Percentiles rank a stretch among this genome's conserved stretches.
These are phyloP conservation scores for Nipponacmea schrenckii DNA, from an alignment of 2,888 invertebrate genomes.

Conservation along the genomic window DNA sequence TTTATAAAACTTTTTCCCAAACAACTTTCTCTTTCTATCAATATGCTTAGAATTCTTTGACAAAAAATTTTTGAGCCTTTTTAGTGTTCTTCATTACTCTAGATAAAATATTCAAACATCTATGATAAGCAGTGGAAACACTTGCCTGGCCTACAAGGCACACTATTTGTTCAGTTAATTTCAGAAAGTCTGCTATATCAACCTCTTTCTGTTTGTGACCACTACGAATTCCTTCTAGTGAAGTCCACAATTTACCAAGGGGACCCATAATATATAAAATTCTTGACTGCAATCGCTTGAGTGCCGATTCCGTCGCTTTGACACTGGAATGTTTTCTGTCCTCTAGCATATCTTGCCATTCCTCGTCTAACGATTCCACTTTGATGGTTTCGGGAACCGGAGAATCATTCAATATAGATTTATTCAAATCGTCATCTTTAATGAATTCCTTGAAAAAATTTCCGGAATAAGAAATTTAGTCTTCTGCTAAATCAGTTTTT, in stretches of 20 bases:
- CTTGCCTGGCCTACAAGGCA: conserved; percentile 17
- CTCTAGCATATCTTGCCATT: conserved; percentile 18
- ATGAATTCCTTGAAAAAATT: not conserved
- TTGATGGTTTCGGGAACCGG: conserved; percentile 7
- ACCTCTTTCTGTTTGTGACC: not conserved
- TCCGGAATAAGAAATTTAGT: not conserved
- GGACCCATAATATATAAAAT: conserved; percentile 16
- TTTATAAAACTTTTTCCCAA: conserved; percentile 15
- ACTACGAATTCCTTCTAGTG: conserved; percentile 11
- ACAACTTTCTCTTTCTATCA: not conserved
- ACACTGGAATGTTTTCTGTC: conserved; percentile 1
- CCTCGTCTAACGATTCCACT: conserved; percentile 7
- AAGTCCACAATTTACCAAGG: conserved; percentile 1
- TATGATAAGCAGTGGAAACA: not conserved
- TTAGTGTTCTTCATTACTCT: conserved; percentile 11
- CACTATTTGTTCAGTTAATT: conserved; percentile 12
- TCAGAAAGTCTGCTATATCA: conserved; percentile 10
- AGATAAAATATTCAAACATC: conserved; percentile 1
- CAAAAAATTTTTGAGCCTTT: conserved; percentile 9
- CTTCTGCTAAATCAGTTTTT: not conserved
- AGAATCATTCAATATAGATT: not conserved
- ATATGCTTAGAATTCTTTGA: not conserved
- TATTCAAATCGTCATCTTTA: not conserved
- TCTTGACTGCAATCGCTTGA: not conserved
- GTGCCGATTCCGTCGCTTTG: conserved; percentile 6